A percentile compares a stretch with the other conserved stretches of the same genome.
phyloP scores from a whole-genome alignment of 2,797 vertebrate genomes.

The Melanotaenia trifasciata region DNA sequence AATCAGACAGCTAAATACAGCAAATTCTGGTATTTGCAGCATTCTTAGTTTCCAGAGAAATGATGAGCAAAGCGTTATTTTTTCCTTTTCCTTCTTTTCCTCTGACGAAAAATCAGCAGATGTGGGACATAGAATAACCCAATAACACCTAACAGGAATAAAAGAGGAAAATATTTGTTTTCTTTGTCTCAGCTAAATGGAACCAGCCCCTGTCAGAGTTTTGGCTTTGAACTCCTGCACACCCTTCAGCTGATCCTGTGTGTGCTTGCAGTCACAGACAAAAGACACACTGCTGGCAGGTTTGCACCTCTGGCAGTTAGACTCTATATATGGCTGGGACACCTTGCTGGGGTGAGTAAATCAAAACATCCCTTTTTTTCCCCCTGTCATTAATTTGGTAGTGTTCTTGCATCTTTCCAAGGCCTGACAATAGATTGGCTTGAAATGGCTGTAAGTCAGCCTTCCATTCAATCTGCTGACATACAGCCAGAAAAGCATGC shows the following conservation, averaged over 20 bases:
- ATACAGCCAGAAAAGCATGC: constrained; percentile 31
- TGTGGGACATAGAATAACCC: background rate
- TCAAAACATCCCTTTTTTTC: constrained; percentile 24
- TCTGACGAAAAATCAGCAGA: background rate
- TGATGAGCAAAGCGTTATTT: background rate
- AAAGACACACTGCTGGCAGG: constrained; percentile 78
- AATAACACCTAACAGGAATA: background rate
- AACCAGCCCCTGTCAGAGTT: constrained; percentile 81
- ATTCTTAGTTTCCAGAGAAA: background rate
- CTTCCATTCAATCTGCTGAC: constrained; percentile 29
- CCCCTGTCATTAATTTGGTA: constrained; percentile 28
- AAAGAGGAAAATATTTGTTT: background rate
- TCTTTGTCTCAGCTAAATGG: constrained; percentile 54
- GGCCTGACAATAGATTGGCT: constrained; percentile 45
- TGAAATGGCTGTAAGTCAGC: constrained; percentile 30
- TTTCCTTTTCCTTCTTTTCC: background rate
- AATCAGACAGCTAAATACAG: background rate
- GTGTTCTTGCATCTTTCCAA: constrained; percentile 27
- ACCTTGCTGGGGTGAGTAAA: constrained; percentile 85
- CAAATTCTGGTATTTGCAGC: background rate
- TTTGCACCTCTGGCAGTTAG: constrained; percentile 85
- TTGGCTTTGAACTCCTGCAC: constrained; percentile 86
- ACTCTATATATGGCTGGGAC: constrained; percentile 85
- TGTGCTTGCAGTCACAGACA: constrained; percentile 85
- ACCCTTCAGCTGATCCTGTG: constrained; percentile 89